Evolutionary conservation across 2,888 invertebrate species (phyloP).

Genomic region (Pandemis corylana): DNA sequence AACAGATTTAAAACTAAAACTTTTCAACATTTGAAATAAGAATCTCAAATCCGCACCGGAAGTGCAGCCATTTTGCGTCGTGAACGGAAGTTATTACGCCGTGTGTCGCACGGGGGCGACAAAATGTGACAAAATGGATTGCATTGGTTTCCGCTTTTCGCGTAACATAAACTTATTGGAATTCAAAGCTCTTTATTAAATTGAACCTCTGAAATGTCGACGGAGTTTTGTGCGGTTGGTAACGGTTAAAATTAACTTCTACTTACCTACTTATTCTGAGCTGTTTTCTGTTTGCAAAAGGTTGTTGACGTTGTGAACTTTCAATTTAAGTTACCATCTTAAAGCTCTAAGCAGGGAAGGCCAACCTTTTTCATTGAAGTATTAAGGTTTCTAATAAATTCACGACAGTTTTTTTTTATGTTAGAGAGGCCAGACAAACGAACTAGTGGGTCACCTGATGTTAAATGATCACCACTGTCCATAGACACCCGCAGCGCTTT

Average conservation of each 20-base stretch:
- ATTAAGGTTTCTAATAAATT: too few relatives aligned
- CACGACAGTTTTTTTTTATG: too few relatives aligned
- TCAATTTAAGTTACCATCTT: neutral
- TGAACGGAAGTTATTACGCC: constrained; percentile 35
- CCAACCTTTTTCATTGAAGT: too few relatives aligned
- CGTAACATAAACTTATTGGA: neutral
- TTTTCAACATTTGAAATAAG: constrained; percentile 16
- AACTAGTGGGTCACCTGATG: too few relatives aligned
- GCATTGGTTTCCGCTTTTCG: constrained; percentile 15
- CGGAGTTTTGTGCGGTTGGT: neutral
- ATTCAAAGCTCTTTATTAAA: neutral
- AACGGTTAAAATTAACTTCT: neutral
- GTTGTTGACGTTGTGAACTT: neutral
- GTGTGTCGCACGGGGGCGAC: constrained; percentile 21
- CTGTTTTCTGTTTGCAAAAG: neutral
- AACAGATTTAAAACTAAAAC: constrained; percentile 4
- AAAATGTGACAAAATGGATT: constrained; percentile 27
- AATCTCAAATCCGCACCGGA: constrained; percentile 23
- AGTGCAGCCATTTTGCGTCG: constrained; percentile 33
- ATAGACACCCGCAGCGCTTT: too few relatives aligned
- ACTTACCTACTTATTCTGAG: neutral
- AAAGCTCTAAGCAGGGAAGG: neutral
- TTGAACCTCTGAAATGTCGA: neutral
- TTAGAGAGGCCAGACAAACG: too few relatives aligned
- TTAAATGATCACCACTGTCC: too few relatives aligned